These are phyloP conservation scores for Hipparchia semele DNA, from an alignment of 2,888 invertebrate species.

Conservation along the genomic window DNA sequence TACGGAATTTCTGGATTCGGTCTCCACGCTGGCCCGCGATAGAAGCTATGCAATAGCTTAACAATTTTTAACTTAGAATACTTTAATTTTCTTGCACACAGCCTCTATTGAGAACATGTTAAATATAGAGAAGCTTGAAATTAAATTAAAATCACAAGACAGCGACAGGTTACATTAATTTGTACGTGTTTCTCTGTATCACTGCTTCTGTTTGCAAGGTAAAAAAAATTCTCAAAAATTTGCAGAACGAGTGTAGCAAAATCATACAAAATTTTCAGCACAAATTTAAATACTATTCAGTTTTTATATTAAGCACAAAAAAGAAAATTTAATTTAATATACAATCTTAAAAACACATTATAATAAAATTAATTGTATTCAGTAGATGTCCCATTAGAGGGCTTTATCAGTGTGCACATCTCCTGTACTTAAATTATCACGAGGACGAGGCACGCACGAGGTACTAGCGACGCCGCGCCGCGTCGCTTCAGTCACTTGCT, in stretches of 20 bases:
- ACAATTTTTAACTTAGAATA: conserved; percentile 60
- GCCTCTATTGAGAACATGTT: conserved; percentile 76
- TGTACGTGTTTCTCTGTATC: conserved; percentile 25
- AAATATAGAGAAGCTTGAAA: conserved; percentile 50
- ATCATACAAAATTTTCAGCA: conserved; percentile 22
- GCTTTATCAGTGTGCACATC: conserved; percentile 61
- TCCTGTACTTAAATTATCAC: conserved; percentile 76
- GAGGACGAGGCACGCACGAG: conserved; percentile 66
- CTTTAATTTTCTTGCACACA: conserved; percentile 82
- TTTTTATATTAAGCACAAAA: conserved; percentile 17
- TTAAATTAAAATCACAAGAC: conserved; percentile 35
- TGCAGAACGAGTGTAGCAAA: conserved; percentile 11
- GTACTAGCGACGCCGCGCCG: conserved; percentile 52
- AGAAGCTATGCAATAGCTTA: conserved; percentile 21
- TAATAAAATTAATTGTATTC: conserved; percentile 59
- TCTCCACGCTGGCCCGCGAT: too few species aligned
- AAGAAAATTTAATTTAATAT: conserved; percentile 13
- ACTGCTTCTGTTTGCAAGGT: background rate
- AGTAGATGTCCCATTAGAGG: conserved; percentile 61
- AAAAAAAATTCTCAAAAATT: conserved; percentile 18
- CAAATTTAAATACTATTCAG: conserved; percentile 18
- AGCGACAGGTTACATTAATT: conserved; percentile 33
- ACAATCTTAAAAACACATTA: conserved; percentile 47
- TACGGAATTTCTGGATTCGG: too few species aligned
- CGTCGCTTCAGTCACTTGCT: conserved; percentile 53